Percentiles rank a stretch among this genome's conserved stretches.
Conservation (phyloP, 2,797 vertebrate species). For the Hypotaenidia philippensis region DNA sequence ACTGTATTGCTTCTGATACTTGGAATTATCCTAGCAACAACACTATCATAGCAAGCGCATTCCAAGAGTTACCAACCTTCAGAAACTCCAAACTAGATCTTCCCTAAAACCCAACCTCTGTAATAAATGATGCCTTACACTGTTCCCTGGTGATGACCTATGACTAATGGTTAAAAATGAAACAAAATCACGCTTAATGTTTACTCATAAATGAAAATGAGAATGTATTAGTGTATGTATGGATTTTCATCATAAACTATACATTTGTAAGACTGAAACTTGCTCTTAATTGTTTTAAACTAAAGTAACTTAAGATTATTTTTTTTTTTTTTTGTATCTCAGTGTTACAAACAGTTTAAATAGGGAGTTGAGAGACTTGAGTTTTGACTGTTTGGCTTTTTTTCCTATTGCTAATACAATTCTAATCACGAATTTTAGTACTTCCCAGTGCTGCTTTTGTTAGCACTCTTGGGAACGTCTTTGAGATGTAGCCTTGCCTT, state of each 20-base stretch:
- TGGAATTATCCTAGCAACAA: constrained; percentile 85
- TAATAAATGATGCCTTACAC: background rate
- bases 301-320: background rate
- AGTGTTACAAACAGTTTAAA: constrained; percentile 65
- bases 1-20: constrained; percentile 83
- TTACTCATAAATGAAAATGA: constrained; percentile 5
- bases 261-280: background rate
- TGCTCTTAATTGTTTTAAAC: background rate
- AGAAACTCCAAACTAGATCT: constrained; percentile 17
- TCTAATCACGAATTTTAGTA: constrained; percentile 37
- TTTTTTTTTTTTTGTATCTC: constrained; percentile 38
- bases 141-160: background rate
- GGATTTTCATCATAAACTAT: background rate
- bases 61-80: constrained; percentile 7
- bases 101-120: background rate
- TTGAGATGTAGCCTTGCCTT: constrained; percentile 53
- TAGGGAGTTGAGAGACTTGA: constrained; percentile 8
- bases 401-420: background rate
- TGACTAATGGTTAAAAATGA: background rate
- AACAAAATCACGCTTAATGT: background rate
- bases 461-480: constrained; percentile 50
- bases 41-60: constrained; percentile 73
- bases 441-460: constrained; percentile 47
- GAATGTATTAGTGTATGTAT: background rate
- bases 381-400: background rate